These are phyloP conservation scores for Drosophila littoralis DNA, from an alignment of 1,140 invertebrate species.

Conservation along the genomic window DNA sequence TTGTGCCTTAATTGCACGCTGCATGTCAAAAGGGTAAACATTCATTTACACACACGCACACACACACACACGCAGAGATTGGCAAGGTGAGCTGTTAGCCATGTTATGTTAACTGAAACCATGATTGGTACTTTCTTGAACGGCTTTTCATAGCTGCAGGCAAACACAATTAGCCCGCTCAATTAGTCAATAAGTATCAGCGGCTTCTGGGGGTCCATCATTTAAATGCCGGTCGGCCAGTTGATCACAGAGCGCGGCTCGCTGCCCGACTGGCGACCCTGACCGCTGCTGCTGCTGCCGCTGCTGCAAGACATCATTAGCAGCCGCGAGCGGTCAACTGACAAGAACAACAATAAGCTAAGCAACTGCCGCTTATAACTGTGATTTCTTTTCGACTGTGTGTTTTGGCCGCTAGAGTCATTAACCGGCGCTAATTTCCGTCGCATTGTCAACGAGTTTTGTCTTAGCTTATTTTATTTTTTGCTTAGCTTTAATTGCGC, in stretches of 20 bases:
- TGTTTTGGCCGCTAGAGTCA: slow-evolving; percentile 27
- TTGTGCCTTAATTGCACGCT: slow-evolving; percentile 66
- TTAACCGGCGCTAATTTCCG: slow-evolving; percentile 43
- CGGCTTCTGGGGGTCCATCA: slow-evolving; percentile 73
- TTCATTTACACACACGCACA: slow-evolving; percentile 19
- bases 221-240: slow-evolving; percentile 53
- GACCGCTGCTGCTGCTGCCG: slow-evolving; percentile 40
- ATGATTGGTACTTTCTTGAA: slow-evolving; percentile 71
- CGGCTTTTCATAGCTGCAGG: slow-evolving; percentile 73
- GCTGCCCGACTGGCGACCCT: slow-evolving; percentile 44
- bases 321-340: slow-evolving; percentile 17
- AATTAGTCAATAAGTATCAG: slow-evolving; percentile 53
- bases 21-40: slow-evolving; percentile 45
- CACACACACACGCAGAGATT: slow-evolving; percentile 10
- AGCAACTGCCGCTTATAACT: neutral
- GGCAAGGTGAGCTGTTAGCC: slow-evolving; percentile 45
- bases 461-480: neutral
- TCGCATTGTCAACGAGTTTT: slow-evolving; percentile 45
- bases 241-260: slow-evolving; percentile 68
- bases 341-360: slow-evolving; percentile 39
- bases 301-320: slow-evolving; percentile 35
- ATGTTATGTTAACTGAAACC: slow-evolving; percentile 28
- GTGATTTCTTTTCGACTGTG: neutral
- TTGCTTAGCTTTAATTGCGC: slow-evolving; percentile 31
- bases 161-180: slow-evolving; percentile 47